A percentile compares a stretch with the other conserved stretches of the same genome.
Evolutionary conservation across 2,113 vertebrate species (phyloP).

Genomic region (Elgaria multicarinata): DNA sequence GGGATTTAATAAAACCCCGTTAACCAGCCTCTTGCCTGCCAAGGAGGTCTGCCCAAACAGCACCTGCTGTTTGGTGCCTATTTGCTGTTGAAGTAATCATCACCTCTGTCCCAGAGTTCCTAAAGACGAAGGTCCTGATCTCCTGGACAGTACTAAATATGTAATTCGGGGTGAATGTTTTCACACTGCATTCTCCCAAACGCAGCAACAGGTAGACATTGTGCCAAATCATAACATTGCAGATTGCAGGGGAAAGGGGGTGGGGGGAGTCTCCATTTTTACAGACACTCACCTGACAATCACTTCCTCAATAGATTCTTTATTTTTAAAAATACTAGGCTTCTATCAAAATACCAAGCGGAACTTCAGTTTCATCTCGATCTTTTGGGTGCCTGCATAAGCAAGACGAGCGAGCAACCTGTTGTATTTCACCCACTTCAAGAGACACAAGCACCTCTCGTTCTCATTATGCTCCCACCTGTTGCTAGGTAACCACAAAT

Average conservation of each 20-base stretch:
- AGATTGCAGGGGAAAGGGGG: too few species aligned
- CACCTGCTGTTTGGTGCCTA: neutral
- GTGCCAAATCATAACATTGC: neutral
- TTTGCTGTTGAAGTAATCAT: neutral
- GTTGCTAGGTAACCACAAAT: constrained; percentile 64
- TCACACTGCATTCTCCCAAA: neutral
- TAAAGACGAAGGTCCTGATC: neutral
- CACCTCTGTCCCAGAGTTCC: neutral
- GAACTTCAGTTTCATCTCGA: constrained; percentile 44
- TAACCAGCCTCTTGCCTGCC: neutral
- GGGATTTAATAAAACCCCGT: neutral
- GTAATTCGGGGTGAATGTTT: neutral
- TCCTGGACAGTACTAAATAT: too few species aligned
- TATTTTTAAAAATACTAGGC: neutral
- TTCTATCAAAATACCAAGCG: constrained; percentile 33
- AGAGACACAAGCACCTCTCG: constrained; percentile 61
- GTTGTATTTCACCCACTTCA: constrained; percentile 64
- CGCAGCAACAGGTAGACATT: too few species aligned
- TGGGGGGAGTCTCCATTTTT: constrained; percentile 9
- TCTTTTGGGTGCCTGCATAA: constrained; percentile 51
- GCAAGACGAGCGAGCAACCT: constrained; percentile 47
- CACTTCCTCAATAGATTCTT: neutral
- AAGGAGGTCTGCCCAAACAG: neutral
- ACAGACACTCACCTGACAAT: neutral
- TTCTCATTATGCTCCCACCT: constrained; percentile 68